These are phyloP conservation scores for Eulemur coronatus DNA, from an alignment of 2,797 vertebrate species.

Conservation along the genomic window DNA sequence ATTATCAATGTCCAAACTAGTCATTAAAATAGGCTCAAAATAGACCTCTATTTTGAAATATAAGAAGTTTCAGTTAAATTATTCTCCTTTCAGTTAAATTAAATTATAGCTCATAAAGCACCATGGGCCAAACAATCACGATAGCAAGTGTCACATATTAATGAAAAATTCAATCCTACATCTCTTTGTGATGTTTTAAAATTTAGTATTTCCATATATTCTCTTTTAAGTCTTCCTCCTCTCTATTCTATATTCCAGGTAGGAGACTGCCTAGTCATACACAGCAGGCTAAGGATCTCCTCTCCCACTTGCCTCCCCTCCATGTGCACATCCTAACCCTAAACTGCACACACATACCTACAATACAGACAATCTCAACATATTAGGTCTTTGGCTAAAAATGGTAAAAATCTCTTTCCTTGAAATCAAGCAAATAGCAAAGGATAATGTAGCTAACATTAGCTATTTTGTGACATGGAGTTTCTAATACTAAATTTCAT, in stretches of 20 bases:
- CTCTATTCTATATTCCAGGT: neutral
- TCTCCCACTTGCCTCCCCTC: neutral
- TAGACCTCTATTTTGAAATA: neutral
- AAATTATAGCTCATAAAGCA: neutral
- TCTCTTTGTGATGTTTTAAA: neutral
- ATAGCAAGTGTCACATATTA: neutral
- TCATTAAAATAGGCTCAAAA: neutral
- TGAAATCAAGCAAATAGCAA: neutral
- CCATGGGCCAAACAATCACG: neutral
- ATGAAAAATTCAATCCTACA: neutral
- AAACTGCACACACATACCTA: neutral
- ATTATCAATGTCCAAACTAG: slow-evolving; percentile 4
- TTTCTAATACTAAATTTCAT: neutral
- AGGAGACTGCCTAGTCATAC: neutral
- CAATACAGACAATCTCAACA: neutral
- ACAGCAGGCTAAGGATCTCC: neutral
- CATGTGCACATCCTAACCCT: neutral
- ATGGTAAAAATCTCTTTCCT: neutral
- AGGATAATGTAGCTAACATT: neutral
- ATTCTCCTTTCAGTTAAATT: neutral
- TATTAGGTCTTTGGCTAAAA: neutral
- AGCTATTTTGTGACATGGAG: neutral
- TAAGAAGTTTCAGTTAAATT: slow-evolving; percentile 32
- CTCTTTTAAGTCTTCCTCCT: neutral
- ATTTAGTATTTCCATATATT: neutral